phyloP scores from a whole-genome alignment of 2,113 vertebrate genomes.

The Panthera leo region DNA sequence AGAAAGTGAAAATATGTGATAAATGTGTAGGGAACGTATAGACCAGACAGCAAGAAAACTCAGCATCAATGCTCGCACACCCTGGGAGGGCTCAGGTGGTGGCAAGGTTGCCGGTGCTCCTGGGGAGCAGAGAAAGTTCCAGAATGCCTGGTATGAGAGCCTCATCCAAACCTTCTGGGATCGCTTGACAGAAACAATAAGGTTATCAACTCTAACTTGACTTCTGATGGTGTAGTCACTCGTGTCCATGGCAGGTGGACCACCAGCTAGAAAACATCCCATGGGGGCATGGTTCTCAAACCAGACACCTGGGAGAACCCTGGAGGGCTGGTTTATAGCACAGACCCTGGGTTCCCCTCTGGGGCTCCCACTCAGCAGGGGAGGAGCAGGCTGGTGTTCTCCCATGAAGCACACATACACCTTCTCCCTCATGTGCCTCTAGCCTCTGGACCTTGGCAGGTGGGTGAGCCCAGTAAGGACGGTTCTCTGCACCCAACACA shows the following conservation, averaged over 20 bases:
- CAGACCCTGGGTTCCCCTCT: background rate
- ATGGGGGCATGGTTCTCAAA: background rate
- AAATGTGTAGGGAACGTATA: background rate
- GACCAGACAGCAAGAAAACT: background rate
- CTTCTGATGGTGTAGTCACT: background rate
- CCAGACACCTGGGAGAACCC: too few relatives aligned
- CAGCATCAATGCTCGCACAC: background rate
- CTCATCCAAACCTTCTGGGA: background rate
- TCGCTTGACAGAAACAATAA: background rate
- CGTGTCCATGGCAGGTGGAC: background rate
- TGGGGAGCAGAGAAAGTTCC: background rate
- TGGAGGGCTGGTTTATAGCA: too few relatives aligned
- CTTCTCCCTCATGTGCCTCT: background rate
- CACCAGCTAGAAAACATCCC: background rate
- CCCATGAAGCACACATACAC: fast-evolving
- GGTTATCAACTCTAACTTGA: background rate
- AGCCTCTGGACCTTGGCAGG: background rate
- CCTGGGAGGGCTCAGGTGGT: background rate
- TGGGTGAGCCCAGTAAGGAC: background rate
- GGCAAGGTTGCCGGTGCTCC: background rate
- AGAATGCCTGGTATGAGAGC: background rate
- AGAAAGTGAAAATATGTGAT: background rate
- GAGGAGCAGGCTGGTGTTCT: fast-evolving
- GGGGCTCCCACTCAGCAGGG: too few relatives aligned
- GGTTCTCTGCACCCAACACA: background rate